A percentile compares a stretch with the other conserved stretches of the same genome.
Evolutionary conservation across 2,888 invertebrate species (phyloP).

Genomic region (Didymodactylos carnosus): DNA sequence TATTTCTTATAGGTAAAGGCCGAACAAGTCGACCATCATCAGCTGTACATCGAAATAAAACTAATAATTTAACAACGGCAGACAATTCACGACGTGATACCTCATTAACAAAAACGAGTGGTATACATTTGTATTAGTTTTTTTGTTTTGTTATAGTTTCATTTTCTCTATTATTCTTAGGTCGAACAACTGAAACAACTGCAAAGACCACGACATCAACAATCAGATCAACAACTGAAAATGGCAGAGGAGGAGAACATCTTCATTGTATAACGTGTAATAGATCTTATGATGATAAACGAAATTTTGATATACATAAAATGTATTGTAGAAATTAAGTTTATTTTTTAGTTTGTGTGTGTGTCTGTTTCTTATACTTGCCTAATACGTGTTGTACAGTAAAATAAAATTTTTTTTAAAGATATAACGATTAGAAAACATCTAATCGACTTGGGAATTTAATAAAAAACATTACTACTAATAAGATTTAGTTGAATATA

Average conservation of each 20-base stretch:
- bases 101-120: not conserved
- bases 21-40: not conserved
- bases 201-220: not conserved
- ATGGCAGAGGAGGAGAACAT: not conserved
- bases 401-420: no score
- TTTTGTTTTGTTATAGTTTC: no score
- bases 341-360: no score
- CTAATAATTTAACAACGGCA: not conserved
- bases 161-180: no score
- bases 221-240: not conserved
- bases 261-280: conserved; percentile 26
- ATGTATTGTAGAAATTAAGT: conserved; percentile 22
- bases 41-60: no score
- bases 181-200: not conserved
- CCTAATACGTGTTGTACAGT: no score
- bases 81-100: not conserved
- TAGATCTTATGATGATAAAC: conserved; percentile 24
- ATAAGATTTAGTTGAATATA: no score
- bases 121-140: no score
- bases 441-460: no score
- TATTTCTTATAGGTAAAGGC: not conserved
- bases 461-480: no score
- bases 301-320: conserved; percentile 27
- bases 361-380: no score
- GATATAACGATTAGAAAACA: no score